Base-by-base conservation (phyloP, 2,113 vertebrate species). In the Illadopsis cleaveri region DNA sequence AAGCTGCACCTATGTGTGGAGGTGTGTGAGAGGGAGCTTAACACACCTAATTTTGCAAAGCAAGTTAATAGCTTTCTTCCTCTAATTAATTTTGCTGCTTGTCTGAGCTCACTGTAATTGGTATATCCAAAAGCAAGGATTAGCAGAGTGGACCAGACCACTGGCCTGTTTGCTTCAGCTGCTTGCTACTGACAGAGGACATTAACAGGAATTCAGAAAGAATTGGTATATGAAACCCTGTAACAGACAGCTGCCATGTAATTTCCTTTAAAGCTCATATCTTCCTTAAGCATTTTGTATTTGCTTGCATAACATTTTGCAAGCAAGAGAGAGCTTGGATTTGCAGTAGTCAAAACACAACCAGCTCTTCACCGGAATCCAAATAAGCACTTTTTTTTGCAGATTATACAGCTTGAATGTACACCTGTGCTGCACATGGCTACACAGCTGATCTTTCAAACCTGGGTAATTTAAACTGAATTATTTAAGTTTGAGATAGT, bases 81-180 rank as follows among this genome's bases (percentile, higher is more conserved):
- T 89, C 44, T 96, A 93, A 94, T 94, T 95, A 95, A 93, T 95
- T 96, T 94, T 93, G 37, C 61, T 91, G 51, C 51, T 56, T 68
- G 40, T 71, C 56, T 91, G 80, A 94, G 85, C 61, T 82, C 20
- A 30, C 44, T 76, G n/a, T 91, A 87, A 93, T 76, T 94, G 56
- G n/a, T 89, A 72, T 76, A 89, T 76, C 53, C 65, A 72, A 93
- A 92, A 89, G 22, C 10, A 84, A 94, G 86, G 72, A 92, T 95
- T 94, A 89, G 37, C 48, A 91, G 77, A 91, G 9, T 72, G 70
- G 84, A 76, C 86, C 53, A 89, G 40, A 79, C 37, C 19, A 44
- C 12, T 66, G 58, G 8, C 35, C 60, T 84, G 28, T 60, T 75
- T 68, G 13, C 58, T 87, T 85, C 71, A 71, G 60, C 33, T 84